These are phyloP conservation scores for Sebastes itinus DNA, from an alignment of 2,797 vertebrate species.

Conservation along the genomic window DNA sequence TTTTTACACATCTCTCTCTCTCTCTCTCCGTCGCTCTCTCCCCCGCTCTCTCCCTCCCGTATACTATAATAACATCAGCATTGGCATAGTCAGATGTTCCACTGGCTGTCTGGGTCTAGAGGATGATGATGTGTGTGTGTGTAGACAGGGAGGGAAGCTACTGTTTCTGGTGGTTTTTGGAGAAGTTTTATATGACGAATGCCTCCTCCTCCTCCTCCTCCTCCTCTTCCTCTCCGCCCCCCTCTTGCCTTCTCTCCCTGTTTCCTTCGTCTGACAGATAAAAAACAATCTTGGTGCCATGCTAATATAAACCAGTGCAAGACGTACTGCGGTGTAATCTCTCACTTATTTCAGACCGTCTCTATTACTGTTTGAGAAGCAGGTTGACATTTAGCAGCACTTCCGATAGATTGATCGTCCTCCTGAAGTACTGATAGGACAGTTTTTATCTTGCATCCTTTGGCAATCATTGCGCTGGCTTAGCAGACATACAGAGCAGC, in stretches of 20 bases:
- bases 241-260: not conserved
- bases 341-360: not conserved
- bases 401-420: not conserved
- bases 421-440: not conserved
- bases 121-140: not conserved
- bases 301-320: not conserved
- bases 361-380: not conserved
- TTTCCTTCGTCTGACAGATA: not conserved
- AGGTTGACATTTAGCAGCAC: not conserved
- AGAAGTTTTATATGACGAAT: conserved; percentile 15
- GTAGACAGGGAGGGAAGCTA: conserved; percentile 38
- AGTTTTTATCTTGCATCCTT: too few species aligned
- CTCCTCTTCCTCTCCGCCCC: not conserved
- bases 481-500: not conserved
- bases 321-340: not conserved
- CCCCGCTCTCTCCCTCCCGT: not conserved
- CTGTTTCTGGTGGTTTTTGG: conserved; percentile 50
- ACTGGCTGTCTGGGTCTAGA: conserved; percentile 30
- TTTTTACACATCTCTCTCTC: not conserved
- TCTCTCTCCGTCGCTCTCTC: not conserved
- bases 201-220: not conserved
- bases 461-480: not conserved
- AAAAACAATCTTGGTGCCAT: not conserved
- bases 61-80: conserved; percentile 35
- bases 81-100: conserved; percentile 56